Conservation (phyloP, 2,888 invertebrate genomes). For the Pristionchus arcanus region DNA sequence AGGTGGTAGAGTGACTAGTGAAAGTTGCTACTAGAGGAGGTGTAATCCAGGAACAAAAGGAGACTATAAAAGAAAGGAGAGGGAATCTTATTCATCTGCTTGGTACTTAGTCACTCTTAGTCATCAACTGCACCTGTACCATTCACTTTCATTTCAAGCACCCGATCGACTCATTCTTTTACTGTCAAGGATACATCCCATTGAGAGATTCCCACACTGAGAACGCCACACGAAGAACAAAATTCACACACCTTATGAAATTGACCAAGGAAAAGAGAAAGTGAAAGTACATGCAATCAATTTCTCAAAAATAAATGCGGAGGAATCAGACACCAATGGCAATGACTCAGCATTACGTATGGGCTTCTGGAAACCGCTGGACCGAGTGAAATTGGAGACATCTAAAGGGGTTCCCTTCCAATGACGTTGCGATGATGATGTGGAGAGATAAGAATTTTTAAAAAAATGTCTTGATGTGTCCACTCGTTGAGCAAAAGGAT, state of each 20-base stretch:
- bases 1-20: constrained; percentile 13
- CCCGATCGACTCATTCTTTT: constrained; percentile 1
- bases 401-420: not conserved
- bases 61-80: constrained; percentile 24
- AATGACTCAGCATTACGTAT: not conserved
- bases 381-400: not conserved
- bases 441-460: not conserved
- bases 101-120: constrained; percentile 4
- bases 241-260: not conserved
- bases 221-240: not conserved
- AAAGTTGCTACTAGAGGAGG: not conserved
- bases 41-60: constrained; percentile 3
- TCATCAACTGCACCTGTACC: constrained; percentile 5
- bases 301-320: not conserved
- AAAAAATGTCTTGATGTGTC: not conserved
- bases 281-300: not conserved
- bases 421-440: not conserved
- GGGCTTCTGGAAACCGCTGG: not conserved
- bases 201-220: not conserved
- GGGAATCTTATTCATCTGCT: constrained; percentile 8
- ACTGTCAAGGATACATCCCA: constrained; percentile 33
- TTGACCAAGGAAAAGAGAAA: not conserved
- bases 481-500: too few relatives aligned
- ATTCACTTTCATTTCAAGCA: not conserved
- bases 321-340: not conserved